Evolutionary conservation across 2,797 vertebrate species (phyloP), one percentile per base, ranked within the genome.

Genomic region (Typhlichthys subterraneus): DNA sequence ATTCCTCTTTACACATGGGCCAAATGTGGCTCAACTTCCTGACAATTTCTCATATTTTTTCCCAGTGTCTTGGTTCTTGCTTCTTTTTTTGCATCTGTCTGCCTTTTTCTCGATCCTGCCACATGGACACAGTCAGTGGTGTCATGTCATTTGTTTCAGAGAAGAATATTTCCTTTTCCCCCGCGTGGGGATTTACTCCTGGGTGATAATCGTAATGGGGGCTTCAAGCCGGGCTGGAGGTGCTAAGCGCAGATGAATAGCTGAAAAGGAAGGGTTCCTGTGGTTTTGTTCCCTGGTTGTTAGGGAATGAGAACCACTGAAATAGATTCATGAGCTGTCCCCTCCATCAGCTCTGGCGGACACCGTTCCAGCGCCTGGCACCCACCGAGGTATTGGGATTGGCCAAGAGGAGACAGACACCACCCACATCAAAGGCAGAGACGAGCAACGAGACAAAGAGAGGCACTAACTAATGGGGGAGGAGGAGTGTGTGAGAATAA

Each of bases 21-120:
- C 72, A 79, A 80, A 82, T 83, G 77, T 7, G 52, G 75, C 78
- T 83, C 76, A 79, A 57, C 77, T 81, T 84, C 67, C 65, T 82
- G 63, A 67, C 55, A 84, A 76, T 66, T 67, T 56, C 42, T 58
- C 60, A 38, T 80, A 72, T 74, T 70, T 74, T 82, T 80, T 72
- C 72, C 64, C 68, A 68, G 75, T 87, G 64, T 59, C 63, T 73
- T 66, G 33, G 4, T 59, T 80, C 45, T 15, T 49, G 64, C 57
- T 2, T 14, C 52, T 47, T 68, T 65, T 75, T 45, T 56, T n/a
- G 33, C n/a, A 67, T 79, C 58, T 73, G 68, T 76, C 67, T 50
- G 50, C 75, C 51, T 70, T 15, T 70, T 80, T 82, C 70, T 65
- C 67, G 23, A 73, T 72, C 47, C 56, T 17, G 45, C 59, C 57